Evolutionary conservation across 2,888 invertebrate genomes (phyloP), one percentile per base, ranked within the genome.

Genomic region (Eumerus sabulonum): DNA sequence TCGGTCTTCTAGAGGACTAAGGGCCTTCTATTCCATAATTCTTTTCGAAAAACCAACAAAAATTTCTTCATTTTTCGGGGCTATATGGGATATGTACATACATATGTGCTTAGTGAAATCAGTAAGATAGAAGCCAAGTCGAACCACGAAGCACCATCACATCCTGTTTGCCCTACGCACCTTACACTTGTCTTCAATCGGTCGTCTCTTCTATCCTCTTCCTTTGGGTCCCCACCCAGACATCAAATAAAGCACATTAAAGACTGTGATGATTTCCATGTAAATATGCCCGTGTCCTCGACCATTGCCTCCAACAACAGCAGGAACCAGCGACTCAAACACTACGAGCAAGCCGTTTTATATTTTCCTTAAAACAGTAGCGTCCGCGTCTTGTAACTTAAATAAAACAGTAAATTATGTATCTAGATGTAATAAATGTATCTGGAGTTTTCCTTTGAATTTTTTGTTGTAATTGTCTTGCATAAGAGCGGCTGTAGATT

Each of bases 1-100:
- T 88, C 36, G 87, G 87, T 7, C 76, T 87, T 72, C 83, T 88
- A 72, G 88, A 88, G 82, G 87, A 88, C 77, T 79, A 70, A 9
- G 13, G 5, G 12, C 19, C 5, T 48, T 7, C 12, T 3, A 16
- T 40, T 44, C 16, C 11, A 40, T 63, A 44, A 35, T 42, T 36
- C 9, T 45, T 53, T 53, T 27, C 27, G 27, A n/a, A n/a, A n/a
- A n/a, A n/a, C n/a, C n/a, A 19, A 68, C 19, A 47, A 35, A 38
- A 50, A 17, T 57, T 27, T 1, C 48, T 48, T 45, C 13, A 19
- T 42, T 27, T 38, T 35, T 51, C 14, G 35, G 38, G 53, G 54
- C 27, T 40, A 9, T n/a, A 5, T 5, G 19, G n/a, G 17, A 14
- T 9, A 12, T 27, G 27, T 4, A 27, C n/a, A n/a, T n/a, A 7